These are phyloP conservation scores for Pseudorhiza aurosa DNA, from an alignment of 30 jellyfish, hydroid and myxozoan species.

Conservation along the genomic window DNA sequence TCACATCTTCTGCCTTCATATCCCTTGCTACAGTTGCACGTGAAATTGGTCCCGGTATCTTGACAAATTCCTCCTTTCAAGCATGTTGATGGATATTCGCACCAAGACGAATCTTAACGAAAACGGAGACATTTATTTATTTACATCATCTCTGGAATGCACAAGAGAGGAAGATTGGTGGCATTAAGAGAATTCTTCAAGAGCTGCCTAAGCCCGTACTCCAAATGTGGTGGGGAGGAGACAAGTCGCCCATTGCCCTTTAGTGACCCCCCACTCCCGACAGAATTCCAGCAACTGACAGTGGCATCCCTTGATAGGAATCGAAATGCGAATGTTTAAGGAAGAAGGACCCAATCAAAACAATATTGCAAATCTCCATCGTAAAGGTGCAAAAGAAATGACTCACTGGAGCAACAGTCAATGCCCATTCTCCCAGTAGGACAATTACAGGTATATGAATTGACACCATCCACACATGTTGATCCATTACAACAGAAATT, in stretches of 20 bases:
- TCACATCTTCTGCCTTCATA: slow-evolving; percentile 75
- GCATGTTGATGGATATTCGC: slow-evolving; percentile 55
- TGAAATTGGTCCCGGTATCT: slow-evolving; percentile 55
- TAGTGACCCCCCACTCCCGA: no score
- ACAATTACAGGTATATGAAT: slow-evolving; percentile 41
- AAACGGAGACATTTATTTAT: no score
- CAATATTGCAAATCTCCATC: no score
- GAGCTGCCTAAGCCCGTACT: no score
- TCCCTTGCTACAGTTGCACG: slow-evolving; percentile 79
- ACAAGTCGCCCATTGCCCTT: not conserved
- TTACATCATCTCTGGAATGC: no score
- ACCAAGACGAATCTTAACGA: slow-evolving; percentile 62
- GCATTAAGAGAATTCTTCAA: no score
- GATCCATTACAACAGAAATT: slow-evolving; percentile 82
- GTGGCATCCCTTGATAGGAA: no score
- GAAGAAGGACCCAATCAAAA: no score
- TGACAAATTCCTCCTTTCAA: slow-evolving; percentile 63
- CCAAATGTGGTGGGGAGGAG: not conserved
- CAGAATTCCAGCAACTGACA: no score
- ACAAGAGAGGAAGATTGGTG: no score
- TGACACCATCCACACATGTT: slow-evolving; percentile 67
- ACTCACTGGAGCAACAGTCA: slow-evolving; percentile 70
- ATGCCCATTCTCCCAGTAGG: slow-evolving; percentile 61
- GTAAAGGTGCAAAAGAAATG: no score
- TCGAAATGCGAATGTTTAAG: no score